Percentiles rank a stretch among this genome's conserved stretches.
phyloP scores from a whole-genome alignment of 2,797 vertebrate genomes.

The Typhlichthys eigenmanni region DNA sequence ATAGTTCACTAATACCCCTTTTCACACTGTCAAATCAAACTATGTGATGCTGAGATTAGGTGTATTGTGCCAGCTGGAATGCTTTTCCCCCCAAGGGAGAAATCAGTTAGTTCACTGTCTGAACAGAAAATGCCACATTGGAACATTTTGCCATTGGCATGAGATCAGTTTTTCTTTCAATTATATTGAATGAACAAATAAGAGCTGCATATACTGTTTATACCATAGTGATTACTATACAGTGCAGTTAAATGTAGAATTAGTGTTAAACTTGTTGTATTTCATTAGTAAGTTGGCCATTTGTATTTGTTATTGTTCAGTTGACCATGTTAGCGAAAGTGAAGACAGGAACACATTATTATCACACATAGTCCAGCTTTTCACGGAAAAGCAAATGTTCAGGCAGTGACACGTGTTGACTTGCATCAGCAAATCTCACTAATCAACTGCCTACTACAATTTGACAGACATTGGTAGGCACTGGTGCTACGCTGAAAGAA shows the following conservation, averaged over 20 bases:
- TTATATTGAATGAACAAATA: background rate
- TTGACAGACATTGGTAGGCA: slow-evolving; percentile 56
- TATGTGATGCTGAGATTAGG: slow-evolving; percentile 51
- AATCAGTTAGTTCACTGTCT: slow-evolving; percentile 24
- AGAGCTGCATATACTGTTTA: background rate
- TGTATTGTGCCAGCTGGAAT: slow-evolving; percentile 62
- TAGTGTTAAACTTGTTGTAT: background rate
- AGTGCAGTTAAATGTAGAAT: slow-evolving; percentile 18
- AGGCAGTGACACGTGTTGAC: slow-evolving; percentile 40
- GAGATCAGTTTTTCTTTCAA: slow-evolving; percentile 36
- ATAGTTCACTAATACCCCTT: slow-evolving; percentile 42
- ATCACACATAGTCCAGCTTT: slow-evolving; percentile 31
- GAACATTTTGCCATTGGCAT: slow-evolving; percentile 7
- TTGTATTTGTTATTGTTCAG: slow-evolving; percentile 33
- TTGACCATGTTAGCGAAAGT: slow-evolving; percentile 26
- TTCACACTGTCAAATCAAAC: slow-evolving; percentile 60
- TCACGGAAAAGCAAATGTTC: slow-evolving; percentile 24
- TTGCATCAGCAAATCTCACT: slow-evolving; percentile 29
- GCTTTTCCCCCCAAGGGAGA: slow-evolving; percentile 45
- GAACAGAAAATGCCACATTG: slow-evolving; percentile 48
- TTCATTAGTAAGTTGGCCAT: background rate
- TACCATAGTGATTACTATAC: slow-evolving; percentile 7
- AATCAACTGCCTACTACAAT: slow-evolving; percentile 23
- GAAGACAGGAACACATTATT: slow-evolving; percentile 36
- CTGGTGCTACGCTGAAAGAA: slow-evolving; percentile 9